Percentiles rank a stretch among this genome's conserved stretches.
Evolutionary conservation across 1,140 invertebrate genomes (phyloP).

Genomic region (Drosophila kanapiae): DNA sequence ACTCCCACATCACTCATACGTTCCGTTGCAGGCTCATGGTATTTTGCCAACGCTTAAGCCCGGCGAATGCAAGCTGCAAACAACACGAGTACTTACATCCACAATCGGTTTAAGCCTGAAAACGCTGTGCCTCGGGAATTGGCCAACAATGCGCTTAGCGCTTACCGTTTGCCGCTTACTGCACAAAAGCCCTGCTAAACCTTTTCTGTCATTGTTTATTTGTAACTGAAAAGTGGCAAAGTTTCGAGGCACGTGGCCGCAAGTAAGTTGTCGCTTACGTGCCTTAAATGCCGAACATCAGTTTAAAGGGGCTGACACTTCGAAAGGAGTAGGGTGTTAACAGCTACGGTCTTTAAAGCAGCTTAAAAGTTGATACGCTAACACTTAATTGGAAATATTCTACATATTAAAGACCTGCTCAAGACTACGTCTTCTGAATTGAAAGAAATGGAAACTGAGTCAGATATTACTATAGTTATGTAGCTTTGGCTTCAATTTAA

Average conservation of each 20-base stretch:
- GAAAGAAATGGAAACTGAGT: no score
- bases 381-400: background rate
- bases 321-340: background rate
- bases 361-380: background rate
- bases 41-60: conserved; percentile 4
- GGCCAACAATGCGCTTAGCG: conserved; percentile 48
- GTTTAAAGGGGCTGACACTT: conserved; percentile 18
- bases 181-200: conserved; percentile 17
- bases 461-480: no score
- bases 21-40: background rate
- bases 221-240: conserved; percentile 18
- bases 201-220: conserved; percentile 19
- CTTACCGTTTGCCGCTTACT: conserved; percentile 15
- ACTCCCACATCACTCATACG: conserved; percentile 1
- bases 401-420: no score
- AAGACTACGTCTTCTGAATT: no score
- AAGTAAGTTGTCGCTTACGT: conserved; percentile 31
- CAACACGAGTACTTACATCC: conserved; percentile 21
- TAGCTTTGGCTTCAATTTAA: no score
- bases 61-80: conserved; percentile 24
- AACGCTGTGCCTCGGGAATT: conserved; percentile 28
- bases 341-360: background rate
- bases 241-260: conserved; percentile 27
- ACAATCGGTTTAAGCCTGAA: conserved; percentile 27
- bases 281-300: conserved; percentile 19